Percentiles rank a stretch among this genome's conserved stretches.
Conservation (phyloP, 37 sponge, comb jelly and placozoan species). For the Bolinopsis microptera region DNA sequence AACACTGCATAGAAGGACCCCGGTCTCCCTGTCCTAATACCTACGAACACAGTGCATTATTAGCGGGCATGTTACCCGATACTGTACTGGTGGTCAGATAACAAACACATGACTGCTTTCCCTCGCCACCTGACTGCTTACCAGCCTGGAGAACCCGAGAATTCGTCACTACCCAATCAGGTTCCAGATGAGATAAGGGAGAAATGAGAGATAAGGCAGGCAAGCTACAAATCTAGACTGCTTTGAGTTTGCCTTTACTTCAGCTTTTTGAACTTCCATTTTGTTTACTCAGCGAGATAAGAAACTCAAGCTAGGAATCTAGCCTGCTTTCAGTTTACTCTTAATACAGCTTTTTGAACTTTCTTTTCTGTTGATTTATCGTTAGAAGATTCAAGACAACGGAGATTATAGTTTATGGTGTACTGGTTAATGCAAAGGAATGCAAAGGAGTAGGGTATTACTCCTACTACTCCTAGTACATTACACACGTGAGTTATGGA, state of each 20-base stretch:
- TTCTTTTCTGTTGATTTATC: constrained; percentile 11
- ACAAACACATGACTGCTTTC: neutral
- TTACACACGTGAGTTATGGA: neutral
- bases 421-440: neutral
- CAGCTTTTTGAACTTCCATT: neutral
- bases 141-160: too few species aligned
- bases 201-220: neutral
- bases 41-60: too few species aligned
- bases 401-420: neutral
- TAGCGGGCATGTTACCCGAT: neutral
- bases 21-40: too few species aligned
- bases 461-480: neutral
- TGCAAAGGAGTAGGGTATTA: neutral
- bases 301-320: too few species aligned
- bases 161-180: neutral
- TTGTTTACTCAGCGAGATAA: too few species aligned
- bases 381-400: neutral
- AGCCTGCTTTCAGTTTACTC: too few species aligned
- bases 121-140: neutral
- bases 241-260: neutral
- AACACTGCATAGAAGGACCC: too few species aligned
- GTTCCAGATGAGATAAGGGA: neutral
- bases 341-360: constrained; percentile 9
- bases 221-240: neutral
- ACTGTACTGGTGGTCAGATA: neutral